Conservation (phyloP, 1,140 invertebrate species). For the Sycobia sp. region DNA sequence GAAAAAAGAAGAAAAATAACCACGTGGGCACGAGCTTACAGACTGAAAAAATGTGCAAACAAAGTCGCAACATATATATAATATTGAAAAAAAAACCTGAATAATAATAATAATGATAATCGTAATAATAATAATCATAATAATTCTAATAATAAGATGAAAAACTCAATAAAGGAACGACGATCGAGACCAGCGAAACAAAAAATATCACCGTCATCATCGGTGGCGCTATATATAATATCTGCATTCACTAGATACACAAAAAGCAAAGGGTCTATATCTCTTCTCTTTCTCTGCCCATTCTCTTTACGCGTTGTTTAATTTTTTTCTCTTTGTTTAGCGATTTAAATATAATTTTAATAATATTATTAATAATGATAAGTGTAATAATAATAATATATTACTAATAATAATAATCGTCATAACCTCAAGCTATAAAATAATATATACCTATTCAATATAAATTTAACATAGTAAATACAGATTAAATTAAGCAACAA, state of each 20-base stretch:
- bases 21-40: slow-evolving; percentile 24
- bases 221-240: slow-evolving; percentile 11
- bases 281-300: slow-evolving; percentile 14
- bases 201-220: slow-evolving; percentile 15
- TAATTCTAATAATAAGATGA: slow-evolving; percentile 19
- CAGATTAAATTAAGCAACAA: slow-evolving; percentile 62
- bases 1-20: too few species aligned
- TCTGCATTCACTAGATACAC: slow-evolving; percentile 31
- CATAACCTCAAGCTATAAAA: slow-evolving; percentile 40
- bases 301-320: slow-evolving; percentile 10
- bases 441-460: slow-evolving; percentile 58
- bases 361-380: slow-evolving; percentile 36
- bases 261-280: slow-evolving; percentile 25
- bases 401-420: slow-evolving; percentile 42
- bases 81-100: too few species aligned
- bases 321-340: slow-evolving; percentile 6
- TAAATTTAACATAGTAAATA: slow-evolving; percentile 58
- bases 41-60: slow-evolving; percentile 18
- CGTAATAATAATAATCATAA: slow-evolving; percentile 15
- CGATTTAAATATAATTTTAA: slow-evolving; percentile 29
- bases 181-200: slow-evolving; percentile 27
- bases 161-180: slow-evolving; percentile 32
- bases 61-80: slow-evolving; percentile 31
- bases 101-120: slow-evolving; percentile 12
- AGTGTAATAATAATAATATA: slow-evolving; percentile 41